These are phyloP conservation scores for Ferdinandea cuprea DNA, from an alignment of 2,888 invertebrate species.

Conservation along the genomic window DNA sequence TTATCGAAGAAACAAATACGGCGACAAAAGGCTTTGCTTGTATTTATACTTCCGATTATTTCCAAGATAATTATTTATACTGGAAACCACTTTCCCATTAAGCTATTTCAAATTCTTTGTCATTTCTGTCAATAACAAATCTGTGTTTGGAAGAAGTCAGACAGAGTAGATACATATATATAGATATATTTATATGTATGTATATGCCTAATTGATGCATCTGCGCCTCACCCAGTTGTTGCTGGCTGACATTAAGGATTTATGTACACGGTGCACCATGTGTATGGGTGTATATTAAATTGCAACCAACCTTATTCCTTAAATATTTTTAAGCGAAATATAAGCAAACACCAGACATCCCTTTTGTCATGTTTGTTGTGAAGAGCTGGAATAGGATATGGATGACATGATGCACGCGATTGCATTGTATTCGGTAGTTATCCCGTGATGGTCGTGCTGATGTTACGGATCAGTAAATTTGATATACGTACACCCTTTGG, in stretches of 20 bases:
- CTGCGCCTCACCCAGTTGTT: slow-evolving; percentile 12
- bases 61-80: slow-evolving; percentile 21
- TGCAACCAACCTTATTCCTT: slow-evolving; percentile 20
- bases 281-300: slow-evolving; percentile 1
- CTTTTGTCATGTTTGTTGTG: slow-evolving; percentile 3
- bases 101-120: slow-evolving; percentile 15
- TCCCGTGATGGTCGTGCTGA: slow-evolving; percentile 13
- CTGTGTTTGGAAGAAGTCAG: neutral
- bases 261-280: neutral
- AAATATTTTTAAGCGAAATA: slow-evolving; percentile 21
- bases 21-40: neutral
- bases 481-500: neutral
- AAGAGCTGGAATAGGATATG: slow-evolving; percentile 8
- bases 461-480: slow-evolving; percentile 31
- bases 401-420: slow-evolving; percentile 21
- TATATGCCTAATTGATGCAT: no score
- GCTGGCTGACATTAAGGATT: slow-evolving; percentile 10
- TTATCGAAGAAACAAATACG: slow-evolving; percentile 11
- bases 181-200: neutral
- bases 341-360: slow-evolving; percentile 24
- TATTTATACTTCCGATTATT: slow-evolving; percentile 21
- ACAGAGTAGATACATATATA: neutral
- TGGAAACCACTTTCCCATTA: slow-evolving; percentile 7
- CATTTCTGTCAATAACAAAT: slow-evolving; percentile 26
- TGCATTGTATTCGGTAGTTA: slow-evolving; percentile 9